Evolutionary conservation across 2,113 vertebrate genomes (phyloP), one percentile per base, ranked within the genome.

Genomic region (Erpornis zantholeuca): DNA sequence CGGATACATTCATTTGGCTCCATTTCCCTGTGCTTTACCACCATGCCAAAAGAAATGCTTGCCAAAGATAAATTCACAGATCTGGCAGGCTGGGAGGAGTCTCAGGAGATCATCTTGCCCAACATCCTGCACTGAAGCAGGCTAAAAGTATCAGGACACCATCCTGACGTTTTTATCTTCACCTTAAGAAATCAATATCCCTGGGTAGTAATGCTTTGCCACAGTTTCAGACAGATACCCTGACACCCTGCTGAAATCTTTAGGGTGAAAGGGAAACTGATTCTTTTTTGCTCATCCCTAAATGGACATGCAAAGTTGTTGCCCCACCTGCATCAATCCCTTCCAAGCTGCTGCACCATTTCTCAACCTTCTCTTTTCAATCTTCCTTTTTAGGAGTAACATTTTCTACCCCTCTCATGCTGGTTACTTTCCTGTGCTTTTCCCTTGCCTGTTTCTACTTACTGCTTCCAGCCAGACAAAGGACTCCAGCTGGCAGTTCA

Each of bases 1-100:
- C 45, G 18, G 80, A 80, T 59, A 42, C 23, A 40, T 90, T 56
- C 4, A 35, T 70, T 86, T 92, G 72, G 40, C 72, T 95, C 50
- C 20, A 5, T 57, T 86, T 83, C 69, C 68, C 64, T 9, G 2
- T 36, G 38, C n/a, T 47, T 88, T n/a, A 66, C 60, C 44, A 60
- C 56, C 25, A 42, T 69, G 83, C 54, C 91, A 80, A 82, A 92
- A 86, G 12, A 69, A 92, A 72, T n/a, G 23, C 68, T 49, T 90
- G 53, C 80, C 70, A 79, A 85, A 77, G 59, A 92, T 45, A 91
- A 77, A 95, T 80, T 83, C 94, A 80, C 50, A 88, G 63, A 88
- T 72, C 56, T 68, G 57, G 53, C 68, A 94, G 71, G 28, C 59
- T 76, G 52, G 50, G 44, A 82, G 36, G 17, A n/a, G 22, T 29